Evolutionary conservation across 2,113 vertebrate species (phyloP), one percentile per base, ranked within the genome.

Genomic region (Barnardius zonarius): DNA sequence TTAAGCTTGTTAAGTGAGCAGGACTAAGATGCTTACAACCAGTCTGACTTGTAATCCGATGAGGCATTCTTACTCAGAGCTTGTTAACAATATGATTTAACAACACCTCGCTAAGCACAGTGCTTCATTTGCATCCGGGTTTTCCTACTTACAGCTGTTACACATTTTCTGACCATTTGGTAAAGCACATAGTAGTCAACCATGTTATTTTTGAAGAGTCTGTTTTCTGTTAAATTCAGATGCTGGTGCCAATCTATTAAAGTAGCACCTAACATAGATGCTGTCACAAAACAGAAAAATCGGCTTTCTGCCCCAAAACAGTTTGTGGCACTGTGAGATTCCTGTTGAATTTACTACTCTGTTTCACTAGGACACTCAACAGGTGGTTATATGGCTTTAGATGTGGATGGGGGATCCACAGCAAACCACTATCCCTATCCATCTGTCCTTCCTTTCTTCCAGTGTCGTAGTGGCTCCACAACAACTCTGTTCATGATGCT

Each of bases 351-450:
- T 33, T 23, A 30, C 44, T n/a, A 7, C 35, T 62, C 44, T 33
- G 5, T 7, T 49, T 59, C 55, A 19, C 17, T 10, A 24, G 4
- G 24, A 37, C 41, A 44, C 20, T 17, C 2, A 1, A 13, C 0
- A 7, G 33, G 51, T 0, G 12, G 35, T 39, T 44, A 17, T 28
- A 33, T 17, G 13, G 16, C 41, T 62, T 37, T 25, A 55, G 59
- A 17, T 27, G 22, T 27, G 22, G 35, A 66, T 30, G 15, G 7
- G 25, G 13, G 30, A 78, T 30, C 9, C 39, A 44, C 18, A 90
- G 35, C 33, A 89, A 82, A 8, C 5, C 54, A 18, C 11, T 11
- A 12, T 4, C 33, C n/a, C 22, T 5, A 11, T 39, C 77, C 69
- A 35, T 25, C 48, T 35, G 33, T 59, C 77, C 63, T 35, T 33